Conservation (phyloP, 2,888 invertebrate species). For the Choreutis nemorana region DNA sequence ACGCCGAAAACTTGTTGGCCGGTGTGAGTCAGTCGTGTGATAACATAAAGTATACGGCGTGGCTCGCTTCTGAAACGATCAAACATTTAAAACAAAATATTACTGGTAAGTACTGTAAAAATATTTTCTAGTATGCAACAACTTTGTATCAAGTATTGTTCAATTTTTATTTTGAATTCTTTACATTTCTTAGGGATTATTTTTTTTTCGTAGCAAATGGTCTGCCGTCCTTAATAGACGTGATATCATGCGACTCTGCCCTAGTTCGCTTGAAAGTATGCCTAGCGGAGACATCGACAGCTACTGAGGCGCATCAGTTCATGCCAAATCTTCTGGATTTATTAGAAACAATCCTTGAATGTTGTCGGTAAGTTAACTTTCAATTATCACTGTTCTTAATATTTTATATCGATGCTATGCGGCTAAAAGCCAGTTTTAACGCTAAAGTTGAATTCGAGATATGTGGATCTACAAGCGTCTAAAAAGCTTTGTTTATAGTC, state of each 20-base stretch:
- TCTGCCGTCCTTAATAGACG: conserved; percentile 75
- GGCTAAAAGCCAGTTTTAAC: no score
- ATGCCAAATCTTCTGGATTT: conserved; percentile 72
- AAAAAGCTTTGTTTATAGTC: no score
- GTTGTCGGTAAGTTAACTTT: conserved; percentile 62
- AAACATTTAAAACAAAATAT: conserved; percentile 53
- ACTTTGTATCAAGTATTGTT: no score
- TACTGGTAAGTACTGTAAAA: conserved; percentile 30
- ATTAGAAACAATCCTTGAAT: conserved; percentile 70
- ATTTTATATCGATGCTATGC: neutral
- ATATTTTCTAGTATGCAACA: no score
- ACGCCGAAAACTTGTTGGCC: conserved; percentile 75
- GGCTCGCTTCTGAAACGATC: conserved; percentile 56
- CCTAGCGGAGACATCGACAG: conserved; percentile 45
- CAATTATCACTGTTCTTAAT: neutral
- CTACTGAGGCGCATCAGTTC: conserved; percentile 66
- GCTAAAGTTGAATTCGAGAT: no score
- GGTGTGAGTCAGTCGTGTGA: conserved; percentile 76
- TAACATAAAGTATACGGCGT: conserved; percentile 54
- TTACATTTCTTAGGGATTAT: no score
- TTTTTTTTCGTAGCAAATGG: conserved; percentile 32
- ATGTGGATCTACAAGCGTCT: no score
- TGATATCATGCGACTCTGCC: conserved; percentile 79
- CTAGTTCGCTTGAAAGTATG: conserved; percentile 77
- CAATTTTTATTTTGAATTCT: no score